Percentiles rank a stretch among this genome's conserved stretches.
Conservation (phyloP, 2,113 vertebrate genomes). For the Sylvietta virens region DNA sequence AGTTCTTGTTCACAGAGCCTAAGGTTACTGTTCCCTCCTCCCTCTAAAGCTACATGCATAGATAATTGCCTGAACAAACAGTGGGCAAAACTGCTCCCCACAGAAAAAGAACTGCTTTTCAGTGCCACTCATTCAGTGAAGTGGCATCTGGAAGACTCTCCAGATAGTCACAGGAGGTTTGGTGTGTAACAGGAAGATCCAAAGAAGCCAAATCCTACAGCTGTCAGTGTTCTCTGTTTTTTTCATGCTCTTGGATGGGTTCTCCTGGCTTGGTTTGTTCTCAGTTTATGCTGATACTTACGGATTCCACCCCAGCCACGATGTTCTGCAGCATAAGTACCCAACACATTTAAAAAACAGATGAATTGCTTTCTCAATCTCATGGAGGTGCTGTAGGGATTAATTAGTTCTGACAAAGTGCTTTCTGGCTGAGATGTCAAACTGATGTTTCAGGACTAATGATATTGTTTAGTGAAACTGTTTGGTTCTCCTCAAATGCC, state of each 20-base stretch:
- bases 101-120: conserved; percentile 51
- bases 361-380: conserved; percentile 35
- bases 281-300: conserved; percentile 38
- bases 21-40: conserved; percentile 6
- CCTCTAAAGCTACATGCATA: conserved; percentile 10
- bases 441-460: conserved; percentile 58
- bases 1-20: conserved; percentile 10
- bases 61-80: conserved; percentile 61
- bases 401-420: conserved; percentile 58
- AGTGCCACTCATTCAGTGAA: conserved; percentile 44
- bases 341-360: conserved; percentile 12
- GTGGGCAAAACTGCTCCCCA: conserved; percentile 32
- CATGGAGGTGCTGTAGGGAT: conserved; percentile 30
- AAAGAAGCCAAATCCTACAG: conserved; percentile 50
- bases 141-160: conserved; percentile 59
- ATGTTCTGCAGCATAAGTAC: conserved; percentile 21
- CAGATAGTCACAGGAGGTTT: conserved; percentile 45
- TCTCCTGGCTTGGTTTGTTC: conserved; percentile 34
- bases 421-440: conserved; percentile 46
- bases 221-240: background rate
- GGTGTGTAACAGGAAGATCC: conserved; percentile 3
- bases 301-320: background rate
- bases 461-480: conserved; percentile 45
- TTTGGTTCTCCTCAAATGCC: conserved; percentile 41
- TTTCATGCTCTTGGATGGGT: conserved; percentile 16